Base-by-base conservation (phyloP, 2,113 vertebrate species). In the Calidris pygmaea region DNA sequence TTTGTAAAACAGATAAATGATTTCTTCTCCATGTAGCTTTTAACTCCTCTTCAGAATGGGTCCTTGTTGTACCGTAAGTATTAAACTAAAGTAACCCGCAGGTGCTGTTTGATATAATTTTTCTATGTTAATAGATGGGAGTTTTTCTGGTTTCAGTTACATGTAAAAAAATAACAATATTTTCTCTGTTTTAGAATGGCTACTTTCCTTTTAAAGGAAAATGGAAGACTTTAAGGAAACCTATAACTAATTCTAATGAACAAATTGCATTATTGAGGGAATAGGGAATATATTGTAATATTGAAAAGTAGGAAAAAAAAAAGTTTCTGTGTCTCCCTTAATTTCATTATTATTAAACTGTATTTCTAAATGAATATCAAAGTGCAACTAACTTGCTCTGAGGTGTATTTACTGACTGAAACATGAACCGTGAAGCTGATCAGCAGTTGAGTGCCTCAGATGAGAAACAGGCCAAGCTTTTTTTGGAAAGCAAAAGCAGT, bases 371-470 rank as follows among this genome's bases (percentile, higher is more conserved):
- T 6, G 4, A 86, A 71, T 27, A 63, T 10, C 9, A 7, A 84
- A 74, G 24, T 55, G 4, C 23, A 81, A 19, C 14, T 59, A 68
- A 50, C 14, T 83, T 65, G 30, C 35, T 68, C 17, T 41, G 53
- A 90, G 48, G 30, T 47, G 3, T n/a, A 26, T 84, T 92, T 81
- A 45, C 34, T 65, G 68, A 24, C 86, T 82, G 83, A 93, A 75
- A 84, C 7, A 48, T 3, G 30, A 84, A 58, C 39, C 3, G 5
- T 47, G 78, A 91, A 71, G 27, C 21, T 77, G 59, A 86, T 55
- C 27, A 75, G 76, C 30, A 84, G 29, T 1, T 89, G 83, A 91
- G 70, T 93, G 88, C 24, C 39, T 89, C 80, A 58, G 73, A 96
- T 65, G 22, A 86, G 37, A 93, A 95, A 45, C 65, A 96, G 83